These are phyloP conservation scores for Catocala fraxini DNA, from an alignment of 2,888 invertebrate species.

Conservation along the genomic window DNA sequence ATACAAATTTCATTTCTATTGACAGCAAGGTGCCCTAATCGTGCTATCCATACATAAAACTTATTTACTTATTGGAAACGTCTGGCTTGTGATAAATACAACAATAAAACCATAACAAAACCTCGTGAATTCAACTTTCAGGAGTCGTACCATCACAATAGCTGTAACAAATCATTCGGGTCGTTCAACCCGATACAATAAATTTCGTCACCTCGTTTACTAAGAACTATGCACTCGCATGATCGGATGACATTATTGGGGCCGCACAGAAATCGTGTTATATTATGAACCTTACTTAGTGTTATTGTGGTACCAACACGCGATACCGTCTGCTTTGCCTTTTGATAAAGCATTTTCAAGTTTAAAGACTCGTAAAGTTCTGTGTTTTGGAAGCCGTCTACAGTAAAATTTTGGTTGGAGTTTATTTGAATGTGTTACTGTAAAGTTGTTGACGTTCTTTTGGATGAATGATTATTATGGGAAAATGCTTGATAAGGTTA, in stretches of 20 bases:
- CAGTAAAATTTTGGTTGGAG: background rate
- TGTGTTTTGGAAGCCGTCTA: conserved; percentile 9
- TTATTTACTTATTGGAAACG: background rate
- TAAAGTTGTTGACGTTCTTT: conserved; percentile 2
- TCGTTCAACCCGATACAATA: conserved; percentile 40
- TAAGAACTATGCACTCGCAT: conserved; percentile 55
- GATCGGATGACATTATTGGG: conserved; percentile 54
- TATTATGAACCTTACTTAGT: conserved; percentile 39
- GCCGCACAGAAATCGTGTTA: conserved; percentile 45
- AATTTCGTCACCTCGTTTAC: conserved; percentile 54
- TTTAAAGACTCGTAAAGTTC: conserved; percentile 21
- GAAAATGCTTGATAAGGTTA: background rate
- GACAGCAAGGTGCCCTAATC: too few relatives aligned
- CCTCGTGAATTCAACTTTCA: conserved; percentile 10
- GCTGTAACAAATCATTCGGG: conserved; percentile 25
- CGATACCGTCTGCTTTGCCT: conserved; percentile 24
- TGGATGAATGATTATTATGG: background rate
- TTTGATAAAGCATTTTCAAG: conserved; percentile 28
- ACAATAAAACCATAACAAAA: conserved; percentile 7
- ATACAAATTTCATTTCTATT: too few relatives aligned
- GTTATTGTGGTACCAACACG: conserved; percentile 40
- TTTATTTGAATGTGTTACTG: conserved; percentile 1
- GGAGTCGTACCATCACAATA: conserved; percentile 13
- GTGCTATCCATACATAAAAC: background rate
- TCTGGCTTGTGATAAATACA: background rate